Base-by-base conservation (phyloP, 2,888 invertebrate genomes). In the Parnassius orleans region DNA sequence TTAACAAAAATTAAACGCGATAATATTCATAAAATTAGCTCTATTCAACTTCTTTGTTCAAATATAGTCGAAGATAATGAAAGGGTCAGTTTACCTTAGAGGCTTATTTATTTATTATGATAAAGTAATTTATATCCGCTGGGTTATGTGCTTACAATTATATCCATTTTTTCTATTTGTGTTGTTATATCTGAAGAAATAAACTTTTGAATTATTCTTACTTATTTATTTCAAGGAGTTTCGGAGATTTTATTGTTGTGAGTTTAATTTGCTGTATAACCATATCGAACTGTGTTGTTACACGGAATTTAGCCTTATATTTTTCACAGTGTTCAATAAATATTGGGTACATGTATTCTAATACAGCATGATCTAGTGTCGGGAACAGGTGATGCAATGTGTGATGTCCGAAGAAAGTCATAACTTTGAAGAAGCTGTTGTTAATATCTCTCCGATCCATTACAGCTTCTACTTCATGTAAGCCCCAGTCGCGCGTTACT, bases 341-440 rank as follows among this genome's bases (percentile, higher is more conserved):
- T 1, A 93, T 87, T 0, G 95, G 94, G 72, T 94, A 93, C 14
- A 96, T 84, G 61, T 94, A 88, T 9, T 92, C 92, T 41, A 97
- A 81, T 33, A 94, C 85, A 0, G 93, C 93, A 73, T 97, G 96
- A 78, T 97, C 97, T 7, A 97, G 73, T 0, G 96, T 95, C 0
- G 97, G 96, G 71, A 97, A 95, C 24, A 97, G 84, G 82, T 97
- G 97, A 78, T 97, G 97, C 9, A 97, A 86, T 0, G 93, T 89
- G 74, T 97, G 97, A 63, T 95, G 94, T 0, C 97, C 97, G 70
- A 96, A 97, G 73, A 94, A 93, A 0, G 95, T 95, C 71, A 96
- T 80, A 5, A 94, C 93, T 62, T 94, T 83, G 74, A 95, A 95
- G 43, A 93, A 87, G 11, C 92, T 94, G 9, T 93, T 92, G 56